Percentiles rank a stretch among this genome's conserved stretches.
Evolutionary conservation across 2,888 invertebrate genomes (phyloP).

Genomic region (Saturnia japonica): DNA sequence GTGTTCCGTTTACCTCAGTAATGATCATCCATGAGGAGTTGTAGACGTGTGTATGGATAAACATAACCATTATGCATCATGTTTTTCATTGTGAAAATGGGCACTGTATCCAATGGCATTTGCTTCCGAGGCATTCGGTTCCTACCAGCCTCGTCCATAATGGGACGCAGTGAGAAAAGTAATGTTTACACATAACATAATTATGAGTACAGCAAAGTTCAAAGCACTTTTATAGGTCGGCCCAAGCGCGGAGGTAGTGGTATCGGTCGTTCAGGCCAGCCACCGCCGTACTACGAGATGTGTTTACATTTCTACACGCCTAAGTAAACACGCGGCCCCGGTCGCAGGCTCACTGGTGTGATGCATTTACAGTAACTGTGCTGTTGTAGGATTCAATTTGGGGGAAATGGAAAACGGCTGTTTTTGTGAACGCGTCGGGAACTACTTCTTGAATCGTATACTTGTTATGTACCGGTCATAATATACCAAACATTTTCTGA

Average conservation of each 20-base stretch:
- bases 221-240: slow-evolving; percentile 51
- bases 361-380: not conserved
- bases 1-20: not conserved
- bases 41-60: not conserved
- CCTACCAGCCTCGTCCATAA: slow-evolving; percentile 24
- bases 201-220: slow-evolving; percentile 53
- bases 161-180: slow-evolving; percentile 41
- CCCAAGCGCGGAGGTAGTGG: slow-evolving; percentile 29
- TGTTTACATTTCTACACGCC: slow-evolving; percentile 62
- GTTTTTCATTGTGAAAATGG: slow-evolving; percentile 2
- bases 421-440: not conserved
- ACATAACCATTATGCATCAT: not conserved
- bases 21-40: not conserved
- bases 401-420: not conserved
- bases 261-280: slow-evolving; percentile 30
- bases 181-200: slow-evolving; percentile 48
- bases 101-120: not conserved
- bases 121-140: not conserved
- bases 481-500: no score
- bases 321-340: slow-evolving; percentile 52
- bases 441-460: no score
- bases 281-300: slow-evolving; percentile 20
- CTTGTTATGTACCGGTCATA: no score
- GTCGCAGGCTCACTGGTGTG: not conserved
- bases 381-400: not conserved